Evolutionary conservation across 2,888 invertebrate species (phyloP), one percentile per base, ranked within the genome.

Genomic region (Drosophila parthenogenetica): DNA sequence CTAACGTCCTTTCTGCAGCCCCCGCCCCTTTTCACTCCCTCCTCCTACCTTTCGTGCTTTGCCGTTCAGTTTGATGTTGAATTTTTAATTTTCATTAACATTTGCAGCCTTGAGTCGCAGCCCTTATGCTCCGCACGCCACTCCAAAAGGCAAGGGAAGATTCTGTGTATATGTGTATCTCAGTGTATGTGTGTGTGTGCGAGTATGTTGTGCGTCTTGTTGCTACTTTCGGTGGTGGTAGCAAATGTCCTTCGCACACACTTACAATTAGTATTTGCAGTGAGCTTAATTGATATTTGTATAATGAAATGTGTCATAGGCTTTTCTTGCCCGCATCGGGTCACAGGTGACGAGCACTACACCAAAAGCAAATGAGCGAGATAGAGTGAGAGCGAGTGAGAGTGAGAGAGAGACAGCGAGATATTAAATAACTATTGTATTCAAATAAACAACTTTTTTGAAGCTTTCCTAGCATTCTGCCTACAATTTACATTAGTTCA

Each of bases 31-130:
- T 5, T 4, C 13, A 13, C 35, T 3, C 11, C 35, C 35, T 8
- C 35, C 2, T 5, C 29, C 10, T n/a, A 32, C 32, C 11, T 32
- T 32, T 43, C 46, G 19, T 65, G 50, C 73, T 50, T 55, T 49
- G 50, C 67, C 43, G 58, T 37, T 78, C 68, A 79, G 72, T 85
- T 85, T 85, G 84, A 87, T 87, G 89, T 88, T 85, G 89, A 85
- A 85, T 85, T 85, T 85, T 85, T 88, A 89, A 85, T 85, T 87
- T 85, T 85, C 85, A 85, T 85, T 85, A 85, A 89, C 81, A 81
- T 83, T 83, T 75, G 63, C 71, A 65, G 71, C 78, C 77, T 76
- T 76, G 67, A 68, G 75, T 37, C 35, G 11, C 78, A 62, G 70
- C 79, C 80, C 85, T 78, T 81, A 68, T 66, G 66, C 53, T 40